Conservation (phyloP, 2,797 vertebrate species). For the Enteromius treurensis region DNA sequence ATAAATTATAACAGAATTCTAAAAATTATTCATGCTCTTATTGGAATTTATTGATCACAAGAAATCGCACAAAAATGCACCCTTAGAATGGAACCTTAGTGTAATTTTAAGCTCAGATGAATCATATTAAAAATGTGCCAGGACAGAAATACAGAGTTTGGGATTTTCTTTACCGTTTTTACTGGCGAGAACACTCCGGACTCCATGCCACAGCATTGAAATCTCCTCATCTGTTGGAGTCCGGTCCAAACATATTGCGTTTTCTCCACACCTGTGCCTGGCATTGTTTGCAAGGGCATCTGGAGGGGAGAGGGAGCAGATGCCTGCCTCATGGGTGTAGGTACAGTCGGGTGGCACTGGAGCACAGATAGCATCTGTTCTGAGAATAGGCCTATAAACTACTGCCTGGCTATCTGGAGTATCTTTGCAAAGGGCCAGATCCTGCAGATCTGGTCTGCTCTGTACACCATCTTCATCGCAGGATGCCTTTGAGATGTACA, state of each 20-base stretch:
- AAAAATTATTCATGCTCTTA: background rate
- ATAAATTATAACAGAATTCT: background rate
- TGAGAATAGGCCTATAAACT: conserved; percentile 53
- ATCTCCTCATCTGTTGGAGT: conserved; percentile 86
- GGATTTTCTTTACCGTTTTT: conserved; percentile 72
- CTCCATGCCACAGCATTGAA: conserved; percentile 76
- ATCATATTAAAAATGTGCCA: background rate
- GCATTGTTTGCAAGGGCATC: conserved; percentile 57
- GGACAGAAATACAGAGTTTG: conserved; percentile 33
- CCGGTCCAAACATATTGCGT: conserved; percentile 70
- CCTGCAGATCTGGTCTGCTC: conserved; percentile 61
- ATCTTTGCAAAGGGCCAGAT: conserved; percentile 62
- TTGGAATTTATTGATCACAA: background rate
- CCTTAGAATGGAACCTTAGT: background rate
- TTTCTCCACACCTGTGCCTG: conserved; percentile 71
- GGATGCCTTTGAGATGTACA: conserved; percentile 60
- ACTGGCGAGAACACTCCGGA: conserved; percentile 71
- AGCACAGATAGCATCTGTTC: conserved; percentile 63
- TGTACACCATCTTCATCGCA: conserved; percentile 56
- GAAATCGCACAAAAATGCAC: background rate
- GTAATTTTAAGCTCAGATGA: no score
- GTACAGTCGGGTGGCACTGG: conserved; percentile 65
- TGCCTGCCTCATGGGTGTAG: conserved; percentile 62
- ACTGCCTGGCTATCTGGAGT: conserved; percentile 59
- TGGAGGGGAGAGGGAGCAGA: conserved; percentile 63